Evolutionary conservation across 2,888 invertebrate genomes (phyloP), one percentile per base, ranked within the genome.

Genomic region (Agrochola lota): DNA sequence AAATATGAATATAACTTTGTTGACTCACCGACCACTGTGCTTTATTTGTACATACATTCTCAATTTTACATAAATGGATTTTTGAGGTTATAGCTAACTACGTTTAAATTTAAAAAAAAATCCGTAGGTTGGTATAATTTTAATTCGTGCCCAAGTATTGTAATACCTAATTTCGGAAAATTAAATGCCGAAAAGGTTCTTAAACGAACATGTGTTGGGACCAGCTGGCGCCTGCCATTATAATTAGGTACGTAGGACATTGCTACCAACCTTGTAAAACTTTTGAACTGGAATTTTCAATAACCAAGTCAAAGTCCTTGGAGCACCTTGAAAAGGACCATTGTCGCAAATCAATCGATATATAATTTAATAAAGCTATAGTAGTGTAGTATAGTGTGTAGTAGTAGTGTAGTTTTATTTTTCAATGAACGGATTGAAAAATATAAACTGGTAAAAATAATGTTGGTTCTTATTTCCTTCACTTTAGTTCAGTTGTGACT

Each of bases 241-340:
- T 52, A 35, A 11, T 59, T 59, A 30, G 9, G 12, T 62, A 66
- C 71, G 81, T 63, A 74, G 62, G 57, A 77, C 75, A 70, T 55
- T 77, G 69, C 12, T 66, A 74, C 63, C 46, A 66, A 67, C 78
- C 87, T 88, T 86, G 66, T 40, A 6, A 73, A 75, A 68, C 46
- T 73, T 75, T 78, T 74, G 59, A 63, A 66, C 30, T 40, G 69
- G 49, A 17, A 70, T 72, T 77, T 81, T 77, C 66, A 71, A 68
- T 66, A 74, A 76, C 17, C 26, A 76, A 73, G 72, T 80, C 78
- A 77, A 67, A 77, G 81, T 59, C 72, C 73, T 78, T 62, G 30
- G 2, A 71, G 73, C 57, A 67, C 83, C 68, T 81, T 77, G 73
- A 77, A 69, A 74, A 74, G 30, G 30, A 75, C 73, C 17, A 62